These are phyloP conservation scores for Argyra leucocephala DNA, from an alignment of 2,888 invertebrate genomes.

Conservation along the genomic window DNA sequence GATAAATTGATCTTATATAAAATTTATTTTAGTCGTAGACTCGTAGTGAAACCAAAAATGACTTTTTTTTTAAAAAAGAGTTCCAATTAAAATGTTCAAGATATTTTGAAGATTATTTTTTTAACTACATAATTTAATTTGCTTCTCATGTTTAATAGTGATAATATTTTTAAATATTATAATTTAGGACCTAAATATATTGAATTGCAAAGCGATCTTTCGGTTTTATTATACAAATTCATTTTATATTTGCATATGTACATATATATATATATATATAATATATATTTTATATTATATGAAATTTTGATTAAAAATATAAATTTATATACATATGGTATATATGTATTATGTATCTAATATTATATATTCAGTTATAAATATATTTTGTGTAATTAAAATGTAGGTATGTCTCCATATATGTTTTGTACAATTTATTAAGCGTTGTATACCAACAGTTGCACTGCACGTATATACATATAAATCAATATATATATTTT, in stretches of 20 bases:
- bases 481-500: too few species aligned
- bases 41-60: slow-evolving; percentile 3
- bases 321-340: background rate
- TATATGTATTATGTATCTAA: background rate
- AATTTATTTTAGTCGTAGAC: slow-evolving; percentile 4
- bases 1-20: background rate
- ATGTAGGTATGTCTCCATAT: too few species aligned
- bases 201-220: background rate
- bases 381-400: too few species aligned
- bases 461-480: too few species aligned
- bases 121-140: background rate
- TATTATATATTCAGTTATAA: too few species aligned
- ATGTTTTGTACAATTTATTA: too few species aligned
- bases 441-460: too few species aligned
- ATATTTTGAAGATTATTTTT: slow-evolving; percentile 1
- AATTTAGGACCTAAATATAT: background rate
- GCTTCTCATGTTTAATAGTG: background rate
- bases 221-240: background rate
- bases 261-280: background rate
- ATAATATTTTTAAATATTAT: slow-evolving; percentile 1
- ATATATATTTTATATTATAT: too few species aligned
- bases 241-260: background rate
- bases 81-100: background rate
- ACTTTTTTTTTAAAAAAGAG: background rate
- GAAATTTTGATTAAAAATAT: background rate